Percentiles rank a stretch among this genome's conserved stretches.
phyloP scores from a whole-genome alignment of 2,888 invertebrate genomes.

The Leucania comma region DNA sequence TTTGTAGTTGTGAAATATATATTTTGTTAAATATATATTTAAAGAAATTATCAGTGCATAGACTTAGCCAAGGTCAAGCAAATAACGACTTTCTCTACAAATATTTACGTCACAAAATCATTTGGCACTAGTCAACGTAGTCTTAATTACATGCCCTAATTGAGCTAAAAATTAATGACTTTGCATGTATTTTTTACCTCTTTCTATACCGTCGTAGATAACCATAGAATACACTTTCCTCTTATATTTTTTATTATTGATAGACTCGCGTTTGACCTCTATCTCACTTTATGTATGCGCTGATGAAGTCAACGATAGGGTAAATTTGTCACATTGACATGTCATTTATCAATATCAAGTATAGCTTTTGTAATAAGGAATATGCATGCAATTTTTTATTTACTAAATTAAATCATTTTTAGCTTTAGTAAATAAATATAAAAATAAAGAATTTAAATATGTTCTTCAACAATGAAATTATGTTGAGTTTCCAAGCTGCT shows the following conservation, averaged over 20 bases:
- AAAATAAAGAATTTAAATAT: no score
- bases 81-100: not conserved
- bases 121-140: conserved; percentile 40
- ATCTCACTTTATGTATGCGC: no score
- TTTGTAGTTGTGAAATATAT: conserved; percentile 45
- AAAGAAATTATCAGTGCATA: conserved; percentile 25
- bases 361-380: no score
- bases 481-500: no score
- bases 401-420: no score
- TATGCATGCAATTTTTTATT: no score
- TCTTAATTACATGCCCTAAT: conserved; percentile 3
- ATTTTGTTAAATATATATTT: conserved; percentile 9
- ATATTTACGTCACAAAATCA: conserved; percentile 17
- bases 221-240: not conserved
- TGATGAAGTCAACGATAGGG: no score
- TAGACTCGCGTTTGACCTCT: no score
- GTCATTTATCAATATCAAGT: not conserved
- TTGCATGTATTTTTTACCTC: conserved; percentile 4
- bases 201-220: not conserved
- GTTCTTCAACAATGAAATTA: no score
- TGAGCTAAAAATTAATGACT: not conserved
- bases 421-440: no score
- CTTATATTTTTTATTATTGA: not conserved
- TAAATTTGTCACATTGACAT: not conserved
- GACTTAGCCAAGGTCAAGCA: conserved; percentile 38